phyloP scores from a whole-genome alignment of 2,797 vertebrate species.

The Sternarchorhynchus goeldii region DNA sequence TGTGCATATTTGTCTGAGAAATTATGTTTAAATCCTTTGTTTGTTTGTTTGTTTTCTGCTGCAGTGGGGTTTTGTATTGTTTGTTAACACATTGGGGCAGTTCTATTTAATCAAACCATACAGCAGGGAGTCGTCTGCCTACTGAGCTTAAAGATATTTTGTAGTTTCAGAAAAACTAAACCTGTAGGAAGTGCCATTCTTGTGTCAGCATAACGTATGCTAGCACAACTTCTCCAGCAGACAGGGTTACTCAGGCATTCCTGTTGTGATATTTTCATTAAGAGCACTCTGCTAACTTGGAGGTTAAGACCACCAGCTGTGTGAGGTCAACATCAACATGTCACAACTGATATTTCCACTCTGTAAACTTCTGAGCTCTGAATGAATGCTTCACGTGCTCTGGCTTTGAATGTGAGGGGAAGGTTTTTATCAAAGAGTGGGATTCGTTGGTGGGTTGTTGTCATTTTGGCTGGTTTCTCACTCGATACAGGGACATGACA shows the following conservation, averaged over 20 bases:
- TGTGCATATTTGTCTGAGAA: too few relatives aligned
- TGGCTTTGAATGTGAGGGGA: neutral
- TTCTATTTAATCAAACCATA: neutral
- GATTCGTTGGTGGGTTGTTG: neutral
- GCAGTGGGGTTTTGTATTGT: neutral
- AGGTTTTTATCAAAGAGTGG: neutral
- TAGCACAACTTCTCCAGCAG: neutral
- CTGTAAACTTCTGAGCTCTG: conserved; percentile 7
- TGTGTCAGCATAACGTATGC: neutral
- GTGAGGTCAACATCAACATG: conserved; percentile 19
- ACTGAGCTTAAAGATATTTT: neutral
- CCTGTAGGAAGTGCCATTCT: neutral
- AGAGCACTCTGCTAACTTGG: neutral
- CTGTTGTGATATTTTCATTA: conserved; percentile 32
- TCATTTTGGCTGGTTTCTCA: neutral
- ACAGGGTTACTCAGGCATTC: conserved; percentile 27
- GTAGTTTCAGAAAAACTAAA: neutral
- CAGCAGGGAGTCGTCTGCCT: too few relatives aligned
- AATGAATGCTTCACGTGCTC: neutral
- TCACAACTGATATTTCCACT: conserved; percentile 27
- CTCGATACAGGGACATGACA: neutral
- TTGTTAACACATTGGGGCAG: neutral
- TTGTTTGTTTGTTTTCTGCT: neutral
- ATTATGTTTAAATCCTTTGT: neutral
- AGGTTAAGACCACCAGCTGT: conserved; percentile 33